Conservation (phyloP, 2,113 vertebrate species). For the Oryzias melastigma region DNA sequence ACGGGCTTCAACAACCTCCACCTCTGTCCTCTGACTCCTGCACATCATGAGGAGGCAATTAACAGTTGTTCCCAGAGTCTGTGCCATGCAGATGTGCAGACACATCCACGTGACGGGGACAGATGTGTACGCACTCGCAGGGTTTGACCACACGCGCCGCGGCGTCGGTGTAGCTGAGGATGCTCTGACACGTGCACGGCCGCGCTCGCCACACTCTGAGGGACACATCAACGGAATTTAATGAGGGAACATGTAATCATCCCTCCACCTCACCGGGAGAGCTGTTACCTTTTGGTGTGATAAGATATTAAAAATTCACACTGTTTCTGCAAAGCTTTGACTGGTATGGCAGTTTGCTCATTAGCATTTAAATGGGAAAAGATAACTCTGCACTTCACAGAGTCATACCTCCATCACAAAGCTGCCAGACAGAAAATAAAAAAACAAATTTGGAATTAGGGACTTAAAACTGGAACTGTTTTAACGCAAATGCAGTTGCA, state of each 20-base stretch:
- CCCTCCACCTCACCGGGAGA: conserved; percentile 58
- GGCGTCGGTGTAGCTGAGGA: conserved; percentile 2
- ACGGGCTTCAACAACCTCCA: conserved; percentile 53
- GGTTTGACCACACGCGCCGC: conserved; percentile 18
- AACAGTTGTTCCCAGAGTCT: conserved; percentile 62
- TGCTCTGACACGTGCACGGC: conserved; percentile 29
- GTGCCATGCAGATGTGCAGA: conserved; percentile 28
- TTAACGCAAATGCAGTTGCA: conserved; percentile 12
- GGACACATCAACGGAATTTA: conserved; percentile 65
- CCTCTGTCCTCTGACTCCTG: conserved; percentile 43
- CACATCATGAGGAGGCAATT: conserved; percentile 60
- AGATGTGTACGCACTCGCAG: conserved; percentile 28
- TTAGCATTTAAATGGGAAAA: conserved; percentile 83
- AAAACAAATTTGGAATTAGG: conserved; percentile 52
- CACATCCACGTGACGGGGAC: conserved; percentile 25
- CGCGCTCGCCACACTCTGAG: conserved; percentile 39
- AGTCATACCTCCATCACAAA: conserved; percentile 65
- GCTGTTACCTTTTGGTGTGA: conserved; percentile 72
- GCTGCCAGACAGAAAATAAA: conserved; percentile 27
- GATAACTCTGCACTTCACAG: conserved; percentile 67
- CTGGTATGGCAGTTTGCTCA: conserved; percentile 66
- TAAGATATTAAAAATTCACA: conserved; percentile 77
- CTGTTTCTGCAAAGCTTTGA: conserved; percentile 64
- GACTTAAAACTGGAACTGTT: conserved; percentile 50
- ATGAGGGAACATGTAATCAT: conserved; percentile 69